A percentile compares a stretch with the other conserved stretches of the same genome.
These are phyloP conservation scores for Melospiza melodia DNA, from an alignment of 2,113 vertebrate species.

Conservation along the genomic window DNA sequence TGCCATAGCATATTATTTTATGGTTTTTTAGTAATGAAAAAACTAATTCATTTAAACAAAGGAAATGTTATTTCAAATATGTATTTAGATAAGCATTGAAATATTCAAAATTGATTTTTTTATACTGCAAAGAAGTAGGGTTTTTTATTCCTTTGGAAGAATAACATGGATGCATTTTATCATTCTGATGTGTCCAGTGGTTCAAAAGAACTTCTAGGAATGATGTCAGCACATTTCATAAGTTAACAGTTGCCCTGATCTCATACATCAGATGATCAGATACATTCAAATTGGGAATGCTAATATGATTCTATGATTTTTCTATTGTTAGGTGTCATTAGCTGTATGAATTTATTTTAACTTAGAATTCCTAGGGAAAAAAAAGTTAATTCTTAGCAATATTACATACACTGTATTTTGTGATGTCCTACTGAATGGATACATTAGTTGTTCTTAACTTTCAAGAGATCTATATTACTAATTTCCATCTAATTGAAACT, in stretches of 20 bases:
- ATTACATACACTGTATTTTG: neutral
- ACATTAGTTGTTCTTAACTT: neutral
- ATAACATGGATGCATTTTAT: neutral
- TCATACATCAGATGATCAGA: neutral
- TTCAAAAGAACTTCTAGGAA: neutral
- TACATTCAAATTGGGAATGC: neutral
- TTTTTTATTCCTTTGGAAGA: neutral
- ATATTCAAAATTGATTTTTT: constrained; percentile 12
- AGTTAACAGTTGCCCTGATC: neutral
- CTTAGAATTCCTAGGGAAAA: neutral
- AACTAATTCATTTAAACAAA: neutral
- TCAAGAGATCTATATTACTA: neutral
- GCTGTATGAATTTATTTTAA: neutral
- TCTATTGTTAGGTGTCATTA: neutral
- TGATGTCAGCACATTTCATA: neutral
- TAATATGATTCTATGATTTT: neutral
- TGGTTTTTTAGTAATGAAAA: neutral
- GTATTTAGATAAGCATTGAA: neutral
- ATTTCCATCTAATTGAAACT: neutral
- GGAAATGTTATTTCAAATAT: constrained; percentile 8
- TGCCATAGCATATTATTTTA: neutral
- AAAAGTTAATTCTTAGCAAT: neutral
- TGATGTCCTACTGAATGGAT: neutral
- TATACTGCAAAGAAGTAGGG: neutral
- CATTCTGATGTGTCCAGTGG: neutral